Evolutionary conservation across 2,888 invertebrate species (phyloP), one percentile per base, ranked within the genome.

Genomic region (Parelbella ahira): DNA sequence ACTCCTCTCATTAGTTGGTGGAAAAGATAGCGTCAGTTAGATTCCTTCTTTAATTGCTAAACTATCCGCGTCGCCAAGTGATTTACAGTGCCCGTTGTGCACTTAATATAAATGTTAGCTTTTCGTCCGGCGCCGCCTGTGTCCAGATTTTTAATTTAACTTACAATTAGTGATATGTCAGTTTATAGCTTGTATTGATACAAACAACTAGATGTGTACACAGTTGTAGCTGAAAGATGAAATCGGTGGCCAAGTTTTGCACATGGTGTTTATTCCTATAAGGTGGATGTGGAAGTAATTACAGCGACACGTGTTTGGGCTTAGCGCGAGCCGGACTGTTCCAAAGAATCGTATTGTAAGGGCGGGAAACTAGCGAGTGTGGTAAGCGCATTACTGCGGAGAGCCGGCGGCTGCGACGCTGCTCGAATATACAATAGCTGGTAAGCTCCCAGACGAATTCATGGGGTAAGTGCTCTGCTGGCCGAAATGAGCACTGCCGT

Each of bases 301-400:
- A n/a, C n/a, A 48, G 67, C 63, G 69, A 82, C 82, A 82, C 60
- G 80, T 65, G 68, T 81, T 81, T 79, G 72, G 72, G 78, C 80
- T 82, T 81, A 77, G 61, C 68, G 63, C 67, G 71, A 78, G 70
- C 65, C 61, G 56, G 63, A 58, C 56, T 66, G 63, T 65, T 69
- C 50, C 50, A 69, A 77, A 77, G 73, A 80, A 76, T 79, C 66
- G 78, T 62, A 73, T 81, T 80, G 78, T 74, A 68, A 70, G 77
- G 74, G 76, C 71, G 68, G 60, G 63, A 67, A 68, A 62, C 63
- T 58, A 71, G 65, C 64, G 64, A 69, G 72, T 63, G 67, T 65
- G 71, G 63, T 82, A 83, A 83, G 82, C 77, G 83, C 76, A 83
- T 83, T 84, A 86, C 72, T 74, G 77, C 75, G 71, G 68, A 79